A percentile compares a stretch with the other conserved stretches of the same genome.
These are phyloP conservation scores for Danio albolineatus DNA, from an alignment of 2,797 vertebrate species.

Conservation along the genomic window DNA sequence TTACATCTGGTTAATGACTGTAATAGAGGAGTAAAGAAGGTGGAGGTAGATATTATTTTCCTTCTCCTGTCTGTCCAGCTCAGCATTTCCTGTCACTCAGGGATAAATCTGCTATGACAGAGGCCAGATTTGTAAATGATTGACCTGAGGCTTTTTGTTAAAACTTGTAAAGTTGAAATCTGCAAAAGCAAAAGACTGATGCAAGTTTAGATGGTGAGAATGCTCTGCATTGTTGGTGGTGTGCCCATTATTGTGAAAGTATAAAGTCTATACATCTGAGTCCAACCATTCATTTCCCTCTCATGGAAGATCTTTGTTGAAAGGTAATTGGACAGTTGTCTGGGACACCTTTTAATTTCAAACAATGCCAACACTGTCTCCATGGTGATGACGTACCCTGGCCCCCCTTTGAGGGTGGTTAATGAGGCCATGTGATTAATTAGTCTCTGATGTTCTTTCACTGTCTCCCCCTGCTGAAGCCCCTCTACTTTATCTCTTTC, in stretches of 20 bases:
- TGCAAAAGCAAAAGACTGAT: background rate
- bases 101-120: slow-evolving; percentile 61
- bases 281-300: slow-evolving; percentile 14
- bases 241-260: slow-evolving; percentile 39
- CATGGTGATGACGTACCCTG: slow-evolving; percentile 42
- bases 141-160: slow-evolving; percentile 1
- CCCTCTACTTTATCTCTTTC: background rate
- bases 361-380: slow-evolving; percentile 70
- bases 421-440: slow-evolving; percentile 60
- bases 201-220: slow-evolving; percentile 36
- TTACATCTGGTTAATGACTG: slow-evolving; percentile 46
- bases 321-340: slow-evolving; percentile 54
- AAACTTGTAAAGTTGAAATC: background rate
- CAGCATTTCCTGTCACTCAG: slow-evolving; percentile 59
- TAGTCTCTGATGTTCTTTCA: slow-evolving; percentile 63
- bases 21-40: slow-evolving; percentile 24
- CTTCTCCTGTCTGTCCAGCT: slow-evolving; percentile 54
- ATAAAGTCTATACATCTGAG: slow-evolving; percentile 19
- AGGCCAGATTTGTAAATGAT: slow-evolving; percentile 62
- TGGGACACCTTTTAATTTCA: slow-evolving; percentile 51
- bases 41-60: slow-evolving; percentile 22
- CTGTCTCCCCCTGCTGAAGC: slow-evolving; percentile 60
- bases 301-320: slow-evolving; percentile 28
- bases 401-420: slow-evolving; percentile 36
- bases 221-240: slow-evolving; percentile 26